Evolutionary conservation across 2,888 invertebrate genomes (phyloP).

Genomic region (Macaria notata): DNA sequence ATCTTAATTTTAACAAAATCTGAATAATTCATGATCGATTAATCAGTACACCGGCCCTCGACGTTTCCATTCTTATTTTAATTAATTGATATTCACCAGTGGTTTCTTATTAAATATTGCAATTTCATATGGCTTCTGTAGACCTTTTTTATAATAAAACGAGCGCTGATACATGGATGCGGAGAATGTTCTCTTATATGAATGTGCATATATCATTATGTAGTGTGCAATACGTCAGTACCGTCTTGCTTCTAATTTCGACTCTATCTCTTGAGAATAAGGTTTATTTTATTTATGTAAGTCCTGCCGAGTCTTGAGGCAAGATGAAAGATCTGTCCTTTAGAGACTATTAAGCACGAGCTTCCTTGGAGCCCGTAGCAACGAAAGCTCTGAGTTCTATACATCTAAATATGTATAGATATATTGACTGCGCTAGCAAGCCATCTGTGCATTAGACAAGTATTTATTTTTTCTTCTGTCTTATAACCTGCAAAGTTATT

Average conservation of each 20-base stretch:
- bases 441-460: too few species aligned
- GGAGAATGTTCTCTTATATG: constrained; percentile 40
- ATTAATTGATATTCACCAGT: constrained; percentile 67
- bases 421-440: too few species aligned
- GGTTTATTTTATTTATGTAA: constrained; percentile 27
- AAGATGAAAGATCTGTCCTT: constrained; percentile 62
- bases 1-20: constrained; percentile 20
- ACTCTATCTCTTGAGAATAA: constrained; percentile 27
- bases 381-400: not conserved
- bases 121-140: constrained; percentile 65
- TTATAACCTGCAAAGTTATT: too few species aligned
- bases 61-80: constrained; percentile 56
- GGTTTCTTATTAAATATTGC: constrained; percentile 71
- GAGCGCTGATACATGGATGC: constrained; percentile 46
- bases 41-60: constrained; percentile 49
- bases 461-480: too few species aligned
- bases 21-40: constrained; percentile 63
- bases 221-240: constrained; percentile 29
- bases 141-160: constrained; percentile 64
- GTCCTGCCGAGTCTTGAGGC: constrained; percentile 16
- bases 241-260: constrained; percentile 9
- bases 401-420: too few species aligned
- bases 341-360: constrained; percentile 47
- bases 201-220: constrained; percentile 56
- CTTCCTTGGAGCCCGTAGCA: constrained; percentile 33